These are phyloP conservation scores for Coreoperca whiteheadi DNA, from an alignment of 2,113 vertebrate genomes.

Conservation along the genomic window DNA sequence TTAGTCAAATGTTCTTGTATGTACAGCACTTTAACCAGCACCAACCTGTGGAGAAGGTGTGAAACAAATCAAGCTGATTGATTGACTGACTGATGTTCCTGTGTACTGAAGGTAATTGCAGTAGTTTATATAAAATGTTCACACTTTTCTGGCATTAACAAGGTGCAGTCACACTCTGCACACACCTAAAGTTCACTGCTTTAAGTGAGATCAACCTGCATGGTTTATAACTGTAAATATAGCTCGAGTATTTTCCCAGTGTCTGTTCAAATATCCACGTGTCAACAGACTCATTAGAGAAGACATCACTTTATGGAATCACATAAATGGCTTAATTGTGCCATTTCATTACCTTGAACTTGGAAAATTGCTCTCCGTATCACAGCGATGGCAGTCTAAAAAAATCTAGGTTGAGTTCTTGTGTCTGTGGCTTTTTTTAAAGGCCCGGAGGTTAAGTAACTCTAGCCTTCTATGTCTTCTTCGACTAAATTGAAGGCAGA, in stretches of 20 bases:
- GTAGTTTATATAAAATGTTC: not conserved
- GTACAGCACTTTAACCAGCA: too few relatives aligned
- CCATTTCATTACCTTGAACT: constrained; percentile 59
- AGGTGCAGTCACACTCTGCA: constrained; percentile 34
- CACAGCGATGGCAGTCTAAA: constrained; percentile 41
- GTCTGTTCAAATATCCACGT: constrained; percentile 23
- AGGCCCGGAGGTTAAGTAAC: constrained; percentile 82
- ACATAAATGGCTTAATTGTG: constrained; percentile 70
- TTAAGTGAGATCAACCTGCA: constrained; percentile 27
- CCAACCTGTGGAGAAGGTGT: not conserved
- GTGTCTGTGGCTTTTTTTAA: constrained; percentile 56
- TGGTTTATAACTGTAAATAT: not conserved
- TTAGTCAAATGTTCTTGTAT: not conserved
- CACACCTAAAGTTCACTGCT: not conserved
- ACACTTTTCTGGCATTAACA: constrained; percentile 13
- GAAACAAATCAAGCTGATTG: not conserved
- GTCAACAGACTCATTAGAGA: constrained; percentile 56
- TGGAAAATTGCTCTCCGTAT: constrained; percentile 42
- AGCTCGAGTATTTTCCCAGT: not conserved
- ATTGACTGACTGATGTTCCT: not conserved
- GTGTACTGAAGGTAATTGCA: not conserved
- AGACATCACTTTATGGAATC: constrained; percentile 60
- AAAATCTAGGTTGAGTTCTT: constrained; percentile 79
- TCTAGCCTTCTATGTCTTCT: constrained; percentile 73
- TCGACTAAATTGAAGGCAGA: constrained; percentile 78